Evolutionary conservation across 2,888 invertebrate species (phyloP).

Genomic region (Polyploca ridens): DNA sequence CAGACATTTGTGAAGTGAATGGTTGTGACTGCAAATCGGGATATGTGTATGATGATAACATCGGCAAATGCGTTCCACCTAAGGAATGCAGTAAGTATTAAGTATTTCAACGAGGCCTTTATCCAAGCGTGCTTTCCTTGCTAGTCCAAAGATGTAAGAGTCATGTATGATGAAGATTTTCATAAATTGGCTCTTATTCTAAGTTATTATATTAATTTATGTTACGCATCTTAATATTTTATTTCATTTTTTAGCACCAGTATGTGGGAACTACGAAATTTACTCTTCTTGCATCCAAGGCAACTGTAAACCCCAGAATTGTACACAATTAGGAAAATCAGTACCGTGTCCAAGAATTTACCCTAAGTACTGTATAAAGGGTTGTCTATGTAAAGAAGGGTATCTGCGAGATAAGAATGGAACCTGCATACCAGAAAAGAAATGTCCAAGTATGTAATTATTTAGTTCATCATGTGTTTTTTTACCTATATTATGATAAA

Average conservation of each 20-base stretch:
- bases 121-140: too few species aligned
- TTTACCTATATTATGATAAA: too few species aligned
- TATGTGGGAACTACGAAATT: slow-evolving; percentile 15
- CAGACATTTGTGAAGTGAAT: slow-evolving; percentile 24
- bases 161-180: too few species aligned
- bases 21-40: slow-evolving; percentile 37
- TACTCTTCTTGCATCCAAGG: slow-evolving; percentile 31
- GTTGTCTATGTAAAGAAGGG: slow-evolving; percentile 32
- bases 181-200: too few species aligned
- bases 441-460: slow-evolving; percentile 19
- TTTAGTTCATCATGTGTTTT: neutral
- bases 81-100: slow-evolving; percentile 31
- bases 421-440: slow-evolving; percentile 22
- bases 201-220: too few species aligned
- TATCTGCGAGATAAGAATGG: slow-evolving; percentile 25
- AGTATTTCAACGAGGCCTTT: too few species aligned
- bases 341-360: slow-evolving; percentile 25
- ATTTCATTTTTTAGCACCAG: slow-evolving; percentile 10
- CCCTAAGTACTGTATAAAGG: slow-evolving; percentile 20
- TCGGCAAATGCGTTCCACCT: slow-evolving; percentile 31
- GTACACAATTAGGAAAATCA: slow-evolving; percentile 28
- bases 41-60: slow-evolving; percentile 31
- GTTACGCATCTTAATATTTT: too few species aligned
- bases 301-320: slow-evolving; percentile 35
- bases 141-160: too few species aligned